phyloP scores from a whole-genome alignment of 2,113 vertebrate genomes.

The Psittacara wagleri region DNA sequence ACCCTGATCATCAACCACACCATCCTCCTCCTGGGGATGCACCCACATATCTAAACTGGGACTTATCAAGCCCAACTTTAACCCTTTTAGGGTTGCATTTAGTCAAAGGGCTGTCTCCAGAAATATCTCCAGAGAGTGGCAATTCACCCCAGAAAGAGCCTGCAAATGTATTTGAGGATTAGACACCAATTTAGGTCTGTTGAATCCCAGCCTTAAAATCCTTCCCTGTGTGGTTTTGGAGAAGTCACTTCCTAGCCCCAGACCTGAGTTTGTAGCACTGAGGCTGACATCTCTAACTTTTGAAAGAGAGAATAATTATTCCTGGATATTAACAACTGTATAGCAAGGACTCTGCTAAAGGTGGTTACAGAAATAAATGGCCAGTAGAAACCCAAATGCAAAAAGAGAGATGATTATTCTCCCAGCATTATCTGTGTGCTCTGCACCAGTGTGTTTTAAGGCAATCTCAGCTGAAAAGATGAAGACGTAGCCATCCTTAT shows the following conservation, averaged over 20 bases:
- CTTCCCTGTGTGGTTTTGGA: not conserved
- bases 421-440: constrained; percentile 12
- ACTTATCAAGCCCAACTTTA: not conserved
- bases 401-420: not conserved
- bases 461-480: constrained; percentile 56
- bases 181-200: not conserved
- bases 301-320: not conserved
- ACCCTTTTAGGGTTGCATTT: not conserved
- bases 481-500: constrained; percentile 39
- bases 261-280: not conserved
- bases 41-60: no score
- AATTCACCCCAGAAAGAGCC: not conserved
- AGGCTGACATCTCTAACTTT: constrained; percentile 8
- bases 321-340: constrained; percentile 19
- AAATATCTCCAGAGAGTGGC: not conserved
- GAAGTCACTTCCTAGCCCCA: not conserved
- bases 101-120: not conserved
- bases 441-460: constrained; percentile 35
- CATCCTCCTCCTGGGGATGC: not conserved
- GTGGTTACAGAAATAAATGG: constrained; percentile 20
- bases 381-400: constrained; percentile 16
- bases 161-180: not conserved
- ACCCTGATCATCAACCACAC: rapidly evolving
- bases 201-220: not conserved
- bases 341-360: constrained; percentile 18